A percentile compares a stretch with the other conserved stretches of the same genome.
phyloP scores from a whole-genome alignment of 2,113 vertebrate genomes.

The Naja naja region DNA sequence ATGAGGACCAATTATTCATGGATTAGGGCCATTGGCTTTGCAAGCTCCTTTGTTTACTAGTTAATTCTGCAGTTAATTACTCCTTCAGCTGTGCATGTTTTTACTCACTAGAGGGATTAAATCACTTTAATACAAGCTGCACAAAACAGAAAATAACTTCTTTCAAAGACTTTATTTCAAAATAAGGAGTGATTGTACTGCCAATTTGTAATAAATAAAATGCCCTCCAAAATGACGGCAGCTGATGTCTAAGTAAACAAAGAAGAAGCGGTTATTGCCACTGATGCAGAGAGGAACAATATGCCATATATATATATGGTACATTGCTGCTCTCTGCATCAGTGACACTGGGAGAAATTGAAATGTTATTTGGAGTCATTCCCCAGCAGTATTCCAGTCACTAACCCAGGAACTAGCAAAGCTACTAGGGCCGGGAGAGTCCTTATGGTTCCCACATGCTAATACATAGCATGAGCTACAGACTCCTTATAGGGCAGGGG shows the following conservation, averaged over 20 bases:
- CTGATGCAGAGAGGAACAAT: background rate
- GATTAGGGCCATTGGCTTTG: background rate
- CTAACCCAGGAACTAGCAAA: background rate
- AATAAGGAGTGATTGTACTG: background rate
- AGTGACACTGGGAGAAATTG: background rate
- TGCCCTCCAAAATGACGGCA: background rate
- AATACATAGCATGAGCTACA: background rate
- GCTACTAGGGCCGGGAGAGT: background rate
- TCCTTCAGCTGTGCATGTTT: background rate
- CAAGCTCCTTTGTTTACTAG: background rate
- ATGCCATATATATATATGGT: background rate
- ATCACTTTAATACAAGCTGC: background rate
- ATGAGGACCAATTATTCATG: background rate
- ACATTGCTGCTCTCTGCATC: background rate
- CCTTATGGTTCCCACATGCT: background rate
- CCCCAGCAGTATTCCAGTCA: background rate
- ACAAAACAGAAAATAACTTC: background rate
- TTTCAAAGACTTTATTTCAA: background rate
- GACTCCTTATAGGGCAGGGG: too few species aligned
- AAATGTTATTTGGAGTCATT: background rate
- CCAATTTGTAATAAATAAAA: background rate
- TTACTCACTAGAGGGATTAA: background rate
- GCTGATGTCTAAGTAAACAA: background rate
- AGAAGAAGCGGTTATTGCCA: background rate
- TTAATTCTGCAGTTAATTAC: background rate